A percentile compares a stretch with the other conserved stretches of the same genome.
These are phyloP conservation scores for Rhyacophila brunnea DNA, from an alignment of 1,140 invertebrate species.

Conservation along the genomic window DNA sequence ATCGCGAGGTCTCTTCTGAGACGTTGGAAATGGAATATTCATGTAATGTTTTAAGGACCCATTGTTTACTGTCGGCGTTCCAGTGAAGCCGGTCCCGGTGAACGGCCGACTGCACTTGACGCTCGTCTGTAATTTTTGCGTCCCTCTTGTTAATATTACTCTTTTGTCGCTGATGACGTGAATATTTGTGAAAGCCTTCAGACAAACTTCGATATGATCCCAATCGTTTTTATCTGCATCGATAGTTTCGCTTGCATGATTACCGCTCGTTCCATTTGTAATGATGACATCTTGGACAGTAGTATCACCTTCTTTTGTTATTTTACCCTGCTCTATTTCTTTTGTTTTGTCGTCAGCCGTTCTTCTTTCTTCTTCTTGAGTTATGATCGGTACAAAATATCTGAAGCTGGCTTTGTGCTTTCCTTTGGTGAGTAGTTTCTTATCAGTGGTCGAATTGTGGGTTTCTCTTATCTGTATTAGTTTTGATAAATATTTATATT, in stretches of 20 bases:
- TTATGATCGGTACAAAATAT: slow-evolving; percentile 37
- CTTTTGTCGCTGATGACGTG: slow-evolving; percentile 34
- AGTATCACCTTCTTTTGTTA: slow-evolving; percentile 4
- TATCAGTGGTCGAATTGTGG: slow-evolving; percentile 44
- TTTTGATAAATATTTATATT: slow-evolving; percentile 39
- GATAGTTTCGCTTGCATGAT: slow-evolving; percentile 11
- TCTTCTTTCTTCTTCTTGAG: slow-evolving; percentile 9
- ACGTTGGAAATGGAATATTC: not conserved
- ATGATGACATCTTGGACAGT: not conserved
- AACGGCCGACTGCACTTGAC: slow-evolving; percentile 32
- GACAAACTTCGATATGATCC: slow-evolving; percentile 32
- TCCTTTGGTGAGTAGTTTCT: slow-evolving; percentile 37
- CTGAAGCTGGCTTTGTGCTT: slow-evolving; percentile 39
- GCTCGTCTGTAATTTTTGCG: slow-evolving; percentile 17
- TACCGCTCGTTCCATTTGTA: not conserved
- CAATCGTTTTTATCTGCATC: slow-evolving; percentile 2
- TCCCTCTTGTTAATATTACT: slow-evolving; percentile 29
- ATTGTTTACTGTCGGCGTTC: not conserved
- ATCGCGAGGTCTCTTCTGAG: slow-evolving; percentile 7
- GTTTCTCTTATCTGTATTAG: slow-evolving; percentile 26
- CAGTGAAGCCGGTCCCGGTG: not conserved
- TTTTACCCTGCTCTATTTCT: slow-evolving; percentile 4
- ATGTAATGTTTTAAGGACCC: not conserved
- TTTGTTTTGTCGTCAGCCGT: not conserved
- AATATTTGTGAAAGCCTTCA: slow-evolving; percentile 27